These are phyloP conservation scores for Trichogramma dendrolimi DNA, from an alignment of 2,888 invertebrate species.

Conservation along the genomic window DNA sequence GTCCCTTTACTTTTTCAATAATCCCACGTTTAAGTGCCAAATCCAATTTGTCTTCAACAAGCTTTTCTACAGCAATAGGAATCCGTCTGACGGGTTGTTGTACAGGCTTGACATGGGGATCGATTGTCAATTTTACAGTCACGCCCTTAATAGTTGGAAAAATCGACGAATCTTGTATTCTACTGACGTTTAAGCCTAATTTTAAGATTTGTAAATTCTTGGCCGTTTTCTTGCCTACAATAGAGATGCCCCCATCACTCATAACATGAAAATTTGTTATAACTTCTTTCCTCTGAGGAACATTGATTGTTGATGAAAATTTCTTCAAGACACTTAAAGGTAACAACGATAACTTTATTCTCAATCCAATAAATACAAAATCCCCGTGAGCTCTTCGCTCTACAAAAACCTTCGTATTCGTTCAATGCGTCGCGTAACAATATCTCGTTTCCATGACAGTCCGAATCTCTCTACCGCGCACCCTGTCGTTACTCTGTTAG, in stretches of 20 bases:
- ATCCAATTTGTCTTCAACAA: slow-evolving; percentile 7
- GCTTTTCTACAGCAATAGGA: background rate
- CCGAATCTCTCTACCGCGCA: too few species aligned
- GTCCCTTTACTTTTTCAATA: background rate
- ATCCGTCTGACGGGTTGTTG: slow-evolving; percentile 36
- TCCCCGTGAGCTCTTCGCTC: too few species aligned
- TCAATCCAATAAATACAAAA: too few species aligned
- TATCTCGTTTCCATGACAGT: too few species aligned
- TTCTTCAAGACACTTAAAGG: too few species aligned
- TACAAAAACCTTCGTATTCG: too few species aligned
- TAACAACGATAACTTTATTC: too few species aligned
- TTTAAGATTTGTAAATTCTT: slow-evolving; percentile 28
- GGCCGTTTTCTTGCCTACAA: slow-evolving; percentile 32
- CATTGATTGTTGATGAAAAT: too few species aligned
- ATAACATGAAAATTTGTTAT: slow-evolving; percentile 29
- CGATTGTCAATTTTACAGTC: slow-evolving; percentile 34
- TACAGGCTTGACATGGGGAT: slow-evolving; percentile 36
- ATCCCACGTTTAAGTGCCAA: slow-evolving; percentile 3
- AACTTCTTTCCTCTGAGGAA: background rate
- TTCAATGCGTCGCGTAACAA: too few species aligned
- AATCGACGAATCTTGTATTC: background rate
- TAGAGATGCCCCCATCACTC: slow-evolving; percentile 12
- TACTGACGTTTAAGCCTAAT: slow-evolving; percentile 24
- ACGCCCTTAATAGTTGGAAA: slow-evolving; percentile 38
- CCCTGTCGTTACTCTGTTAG: too few species aligned